Evolutionary conservation across 1,140 invertebrate genomes (phyloP), one percentile per base, ranked within the genome.

Genomic region (Papilio glaucus): DNA sequence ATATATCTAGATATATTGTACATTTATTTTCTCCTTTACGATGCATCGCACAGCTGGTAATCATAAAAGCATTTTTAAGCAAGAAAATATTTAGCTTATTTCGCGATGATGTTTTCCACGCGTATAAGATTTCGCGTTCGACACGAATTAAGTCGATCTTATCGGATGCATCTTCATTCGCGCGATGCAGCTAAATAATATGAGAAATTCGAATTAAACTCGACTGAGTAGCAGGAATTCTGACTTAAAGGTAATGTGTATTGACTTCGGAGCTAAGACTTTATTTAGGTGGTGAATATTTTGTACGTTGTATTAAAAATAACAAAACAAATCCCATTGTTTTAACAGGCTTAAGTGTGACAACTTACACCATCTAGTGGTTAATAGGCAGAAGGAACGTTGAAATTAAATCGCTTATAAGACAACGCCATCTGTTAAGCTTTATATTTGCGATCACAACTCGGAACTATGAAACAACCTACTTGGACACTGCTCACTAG

Each of bases 111-210:
- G 77, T 81, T 81, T 85, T 85, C 82, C 86, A 87, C 85, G 84
- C 84, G 79, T 85, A 87, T 88, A 85, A 83, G 73, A 82, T 88
- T 88, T 86, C 85, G 77, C 86, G 79, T 85, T 85, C 84, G 81
- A 83, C 77, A 79, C 74, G 80, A 78, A 82, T 83, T 84, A 79
- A 81, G 73, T 76, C 75, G 85, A 87, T 88, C 68, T 84, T 89
- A 87, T 89, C 85, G 72, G 61, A 29, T 77, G 78, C 80, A 81
- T 86, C 84, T 82, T 77, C 70, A 85, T 85, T 80, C 83, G 75
- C 77, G 78, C 77, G 73, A 72, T 76, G 60, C 68, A 42, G 63
- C 67, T 73, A 80, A 77, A 82, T 79, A 84, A 84, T 82, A 78
- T 79, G 72, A 77, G 76, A 82, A 68, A 82, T n/a, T 82, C 76